Base-by-base conservation (phyloP, 2,113 vertebrate genomes). In the Hiodon alosoides region DNA sequence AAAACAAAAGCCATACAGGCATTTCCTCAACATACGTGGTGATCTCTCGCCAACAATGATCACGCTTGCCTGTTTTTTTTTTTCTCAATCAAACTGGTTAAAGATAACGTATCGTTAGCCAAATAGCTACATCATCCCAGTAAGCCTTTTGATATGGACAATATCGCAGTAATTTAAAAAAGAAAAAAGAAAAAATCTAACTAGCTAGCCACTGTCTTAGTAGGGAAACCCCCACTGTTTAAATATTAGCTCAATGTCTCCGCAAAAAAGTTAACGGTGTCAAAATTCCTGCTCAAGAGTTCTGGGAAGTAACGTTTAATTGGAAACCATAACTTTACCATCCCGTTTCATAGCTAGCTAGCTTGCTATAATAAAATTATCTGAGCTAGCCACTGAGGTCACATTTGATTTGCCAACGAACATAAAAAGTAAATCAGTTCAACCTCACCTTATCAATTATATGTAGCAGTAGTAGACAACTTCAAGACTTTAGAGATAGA, bases 401-500 rank as follows among this genome's bases (percentile, higher is more conserved):
- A 57, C 73, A 58, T 57, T 48, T 52, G 8, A 59, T 54, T 47
- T 57, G 46, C 54, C 10, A 47, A n/a, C 13, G 9, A 68, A 7
- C 13, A 58, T 11, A 75, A 16, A 47, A 75, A 75, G 58, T 47
- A 59, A 67, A 67, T 67, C 54, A 13, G 11, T 47, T 55, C 16
- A 5, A 58, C 76, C 86, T 88, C 81, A 89, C 86, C 85, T 81
- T 71, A 74, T 79, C 69, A 57, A 76, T 2, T 73, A 79, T 81
- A 79, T 81, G 75, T 62, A 79, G 81, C 71, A 71, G 72, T 81
- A 69, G 76, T 76, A 83, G 77, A 83, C 62, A 14, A 77, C 77
- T 83, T 84, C 75, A 72, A 74, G 52, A 75, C 48, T 16, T 54
- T 48, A 67, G 55, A 53, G 16, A 10, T n/a, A 69, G 0, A 64